These are phyloP conservation scores for Neofelis nebulosa DNA, from an alignment of 2,113 vertebrate genomes.

Conservation along the genomic window DNA sequence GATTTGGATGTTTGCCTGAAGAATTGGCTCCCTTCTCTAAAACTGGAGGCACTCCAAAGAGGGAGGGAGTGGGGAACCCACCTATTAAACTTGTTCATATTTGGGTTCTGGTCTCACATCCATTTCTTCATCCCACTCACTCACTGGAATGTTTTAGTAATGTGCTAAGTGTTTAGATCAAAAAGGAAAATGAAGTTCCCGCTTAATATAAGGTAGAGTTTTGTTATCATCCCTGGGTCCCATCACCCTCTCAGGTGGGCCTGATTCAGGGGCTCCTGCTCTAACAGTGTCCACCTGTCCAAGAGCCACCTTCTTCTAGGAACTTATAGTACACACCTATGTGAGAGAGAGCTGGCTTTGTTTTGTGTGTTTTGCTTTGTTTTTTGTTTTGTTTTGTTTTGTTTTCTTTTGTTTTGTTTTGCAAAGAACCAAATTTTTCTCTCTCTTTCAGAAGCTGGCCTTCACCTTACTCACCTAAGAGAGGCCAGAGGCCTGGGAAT, in stretches of 20 bases:
- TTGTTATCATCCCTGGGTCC: neutral
- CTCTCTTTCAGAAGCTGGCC: neutral
- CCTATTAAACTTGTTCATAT: neutral
- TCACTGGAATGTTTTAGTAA: neutral
- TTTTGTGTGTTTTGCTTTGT: neutral
- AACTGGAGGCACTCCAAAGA: no score
- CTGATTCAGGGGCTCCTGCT: neutral
- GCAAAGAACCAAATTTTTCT: neutral
- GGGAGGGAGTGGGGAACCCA: neutral
- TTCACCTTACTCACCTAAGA: neutral
- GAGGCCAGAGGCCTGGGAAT: neutral
- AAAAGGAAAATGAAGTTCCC: neutral
- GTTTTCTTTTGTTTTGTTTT: neutral
- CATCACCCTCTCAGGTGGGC: neutral
- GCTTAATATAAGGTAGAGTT: neutral
- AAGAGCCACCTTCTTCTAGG: neutral
- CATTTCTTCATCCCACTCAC: neutral
- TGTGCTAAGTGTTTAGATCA: neutral
- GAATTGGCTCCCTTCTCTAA: neutral
- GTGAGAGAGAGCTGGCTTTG: neutral
- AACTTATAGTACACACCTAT: neutral
- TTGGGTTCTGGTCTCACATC: neutral
- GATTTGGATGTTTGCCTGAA: neutral
- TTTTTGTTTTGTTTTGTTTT: neutral
- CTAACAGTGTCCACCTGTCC: neutral